phyloP scores from a whole-genome alignment of 1,140 invertebrate species.

The Drosophila orena region DNA sequence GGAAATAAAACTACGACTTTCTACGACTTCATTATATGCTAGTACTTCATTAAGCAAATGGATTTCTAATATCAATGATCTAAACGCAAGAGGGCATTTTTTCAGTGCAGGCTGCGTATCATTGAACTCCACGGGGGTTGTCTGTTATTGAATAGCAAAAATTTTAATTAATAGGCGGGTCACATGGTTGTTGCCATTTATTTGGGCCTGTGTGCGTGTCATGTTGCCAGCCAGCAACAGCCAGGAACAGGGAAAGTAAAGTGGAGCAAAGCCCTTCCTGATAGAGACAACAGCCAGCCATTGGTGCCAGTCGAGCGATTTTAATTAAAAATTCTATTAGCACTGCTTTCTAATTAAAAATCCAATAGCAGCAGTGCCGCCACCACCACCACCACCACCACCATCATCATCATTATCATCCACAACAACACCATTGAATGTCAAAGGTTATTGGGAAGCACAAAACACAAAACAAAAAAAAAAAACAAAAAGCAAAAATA shows the following conservation, averaged over 20 bases:
- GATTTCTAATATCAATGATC: too few species aligned
- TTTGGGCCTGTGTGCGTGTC: slow-evolving; percentile 67
- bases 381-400: slow-evolving; percentile 5
- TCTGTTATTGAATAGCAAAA: slow-evolving; percentile 70
- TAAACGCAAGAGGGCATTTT: background rate
- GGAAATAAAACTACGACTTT: too few species aligned
- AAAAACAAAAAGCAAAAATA: background rate
- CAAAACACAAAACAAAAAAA: background rate
- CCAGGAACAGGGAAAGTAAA: slow-evolving; percentile 54
- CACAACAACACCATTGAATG: slow-evolving; percentile 27
- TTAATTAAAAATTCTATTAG: slow-evolving; percentile 84
- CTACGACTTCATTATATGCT: background rate
- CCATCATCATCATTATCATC: slow-evolving; percentile 24
- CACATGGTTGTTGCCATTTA: slow-evolving; percentile 42
- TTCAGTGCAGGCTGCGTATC: slow-evolving; percentile 9
- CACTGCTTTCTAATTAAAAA: slow-evolving; percentile 77
- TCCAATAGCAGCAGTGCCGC: slow-evolving; percentile 41
- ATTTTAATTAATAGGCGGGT: slow-evolving; percentile 78
- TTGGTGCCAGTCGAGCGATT: slow-evolving; percentile 58
- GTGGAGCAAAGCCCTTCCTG: slow-evolving; percentile 28
- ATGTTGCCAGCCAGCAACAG: slow-evolving; percentile 60
- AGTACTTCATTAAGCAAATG: background rate
- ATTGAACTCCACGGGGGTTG: slow-evolving; percentile 38
- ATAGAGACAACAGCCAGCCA: slow-evolving; percentile 45
- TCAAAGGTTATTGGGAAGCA: slow-evolving; percentile 33